Evolutionary conservation across 2,888 invertebrate species (phyloP), one percentile per base, ranked within the genome.

Genomic region (Drosophila mimica): DNA sequence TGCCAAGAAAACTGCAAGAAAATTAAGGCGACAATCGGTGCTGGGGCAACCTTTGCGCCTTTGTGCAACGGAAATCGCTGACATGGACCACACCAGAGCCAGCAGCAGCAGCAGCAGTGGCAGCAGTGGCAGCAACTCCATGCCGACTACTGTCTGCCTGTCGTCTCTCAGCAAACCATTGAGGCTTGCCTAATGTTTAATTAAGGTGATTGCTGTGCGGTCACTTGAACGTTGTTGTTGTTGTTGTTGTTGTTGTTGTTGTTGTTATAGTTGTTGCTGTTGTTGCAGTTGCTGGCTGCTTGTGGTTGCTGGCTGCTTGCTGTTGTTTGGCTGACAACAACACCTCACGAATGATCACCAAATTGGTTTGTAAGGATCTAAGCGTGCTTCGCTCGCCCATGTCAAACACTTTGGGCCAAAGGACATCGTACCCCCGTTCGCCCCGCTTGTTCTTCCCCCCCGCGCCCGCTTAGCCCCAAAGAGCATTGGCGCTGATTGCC

Each of bases 1-100:
- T 75, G 85, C 60, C 83, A 83, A 85, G 85, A 85, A 85, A 85
- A 88, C 81, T 86, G 89, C 89, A 86, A 88, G 90, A 89, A 85
- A 85, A 85, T 85, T 90, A 85, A 90, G 89, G 90, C 89, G 83
- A 78, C 81, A 84, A 83, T 81, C 87, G 81, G 58, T 70, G 88
- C 85, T 70, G 73, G 73, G 74, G 74, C 86, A 90, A 90, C 86
- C 90, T 87, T 91, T 89, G 88, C 79, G 83, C 88, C 89, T 88
- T 81, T 90, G 89, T 76, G 88, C 91, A 81, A 84, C 91, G 91
- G 89, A 90, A 91, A 91, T 91, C 85, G 91, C 73, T 90, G 90
- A 91, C 91, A 91, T 90, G 91, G 90, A 90, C 90, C 90, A 90
- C 90, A 90, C 91, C 91, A 87, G 56, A 78, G 46, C 8, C 25